Base-by-base conservation (phyloP, 1,140 invertebrate genomes). In the Zaprionus lachaisei region DNA sequence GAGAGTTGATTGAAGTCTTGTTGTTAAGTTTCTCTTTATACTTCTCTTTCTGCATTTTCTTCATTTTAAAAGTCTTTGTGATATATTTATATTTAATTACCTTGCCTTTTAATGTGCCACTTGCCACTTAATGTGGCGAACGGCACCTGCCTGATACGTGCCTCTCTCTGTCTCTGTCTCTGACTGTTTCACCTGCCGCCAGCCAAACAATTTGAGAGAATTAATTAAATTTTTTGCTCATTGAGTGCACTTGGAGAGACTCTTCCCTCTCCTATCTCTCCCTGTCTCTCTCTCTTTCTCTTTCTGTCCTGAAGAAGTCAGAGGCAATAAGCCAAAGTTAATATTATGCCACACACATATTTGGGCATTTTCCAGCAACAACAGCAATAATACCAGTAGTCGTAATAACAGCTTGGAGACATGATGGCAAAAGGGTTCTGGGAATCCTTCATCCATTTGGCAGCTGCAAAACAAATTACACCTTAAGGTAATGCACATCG, bases 201-300 rank as follows among this genome's bases (percentile, higher is more conserved):
- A 58, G 34, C 14, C 38, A 57, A 20, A 58, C 54, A 61, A 72
- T 64, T 79, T 66, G 64, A 14, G 44, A 44, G 51, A 85, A 75
- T 85, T 85, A 85, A 85, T 85, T 85, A 85, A 84, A 80, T 76
- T 74, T 73, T 71, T 79, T 63, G 78, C 70, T 72, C 58, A 81
- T 79, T 72, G 61, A 84, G 78, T 77, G 61, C 78, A 63, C 70
- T 81, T 56, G 70, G n/a, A 56, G n/a, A 3, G n/a, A 2, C 9
- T n/a, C 41, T 5, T 22, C 6, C 4, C 5, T n/a, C 5, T 47
- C 31, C 0, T 7, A 34, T 7, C n/a, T 5, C 24, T 4, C 24
- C 0, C 20, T 20, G 0, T 22, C 20, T 22, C 20, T 26, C 14
- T 41, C 38, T 17, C 41, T 44, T 5, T 5, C 14, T 5, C 41